Evolutionary conservation across 1,140 invertebrate species (phyloP).

Genomic region (Leptinotarsa texana): DNA sequence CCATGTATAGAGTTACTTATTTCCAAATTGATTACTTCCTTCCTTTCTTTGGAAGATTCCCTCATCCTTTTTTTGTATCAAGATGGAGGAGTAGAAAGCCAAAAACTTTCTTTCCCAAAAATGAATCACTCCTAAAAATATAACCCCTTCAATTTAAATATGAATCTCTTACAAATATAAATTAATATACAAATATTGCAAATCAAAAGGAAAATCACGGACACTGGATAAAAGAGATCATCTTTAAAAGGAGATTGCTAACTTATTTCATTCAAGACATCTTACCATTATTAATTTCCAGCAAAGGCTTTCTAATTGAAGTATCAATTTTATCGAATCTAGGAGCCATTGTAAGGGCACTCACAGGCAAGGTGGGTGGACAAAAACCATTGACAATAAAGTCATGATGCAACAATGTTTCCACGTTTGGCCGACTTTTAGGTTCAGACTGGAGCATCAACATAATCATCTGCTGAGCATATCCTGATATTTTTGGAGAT

Average conservation of each 20-base stretch:
- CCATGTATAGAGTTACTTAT: too few species aligned
- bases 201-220: too few species aligned
- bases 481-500: conserved; percentile 69
- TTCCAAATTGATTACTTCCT: too few species aligned
- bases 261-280: neutral
- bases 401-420: conserved; percentile 74
- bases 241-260: neutral
- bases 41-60: too few species aligned
- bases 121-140: too few species aligned
- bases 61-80: too few species aligned
- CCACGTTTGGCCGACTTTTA: conserved; percentile 75
- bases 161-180: too few species aligned
- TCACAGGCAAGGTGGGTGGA: conserved; percentile 80
- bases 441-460: conserved; percentile 85
- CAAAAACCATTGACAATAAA: conserved; percentile 74
- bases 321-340: conserved; percentile 70
- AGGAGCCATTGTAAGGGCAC: conserved; percentile 90
- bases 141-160: too few species aligned
- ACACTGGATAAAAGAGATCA: too few species aligned
- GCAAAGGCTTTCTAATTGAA: conserved; percentile 66
- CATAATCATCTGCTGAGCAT: conserved; percentile 80
- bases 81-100: too few species aligned
- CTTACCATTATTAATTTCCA: conserved; percentile 65
- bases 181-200: too few species aligned
- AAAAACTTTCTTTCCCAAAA: too few species aligned